A percentile compares a stretch with the other conserved stretches of the same genome.
Evolutionary conservation across 1,140 invertebrate species (phyloP).

Genomic region (Hypsibius dujardini): DNA sequence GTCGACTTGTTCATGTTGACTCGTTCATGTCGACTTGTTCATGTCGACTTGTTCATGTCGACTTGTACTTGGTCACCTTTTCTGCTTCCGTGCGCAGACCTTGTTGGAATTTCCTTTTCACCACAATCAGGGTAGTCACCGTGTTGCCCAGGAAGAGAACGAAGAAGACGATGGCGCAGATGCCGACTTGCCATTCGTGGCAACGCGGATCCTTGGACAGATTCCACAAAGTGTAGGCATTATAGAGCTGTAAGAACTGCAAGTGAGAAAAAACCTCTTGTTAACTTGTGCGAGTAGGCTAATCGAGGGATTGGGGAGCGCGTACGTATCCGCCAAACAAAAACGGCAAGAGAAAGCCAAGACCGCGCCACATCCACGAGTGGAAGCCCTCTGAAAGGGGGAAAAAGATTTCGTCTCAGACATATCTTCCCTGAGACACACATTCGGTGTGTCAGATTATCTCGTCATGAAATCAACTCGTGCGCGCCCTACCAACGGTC

Average conservation of each 20-base stretch:
- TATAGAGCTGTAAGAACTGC: constrained; percentile 72
- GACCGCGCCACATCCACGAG: constrained; percentile 97
- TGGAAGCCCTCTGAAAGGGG: constrained; percentile 68
- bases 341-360: constrained; percentile 87
- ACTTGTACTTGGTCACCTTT: constrained; percentile 4
- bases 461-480: background rate
- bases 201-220: constrained; percentile 55
- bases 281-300: no score
- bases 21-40: background rate
- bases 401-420: background rate
- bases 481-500: constrained; percentile 48
- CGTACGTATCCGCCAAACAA: constrained; percentile 70
- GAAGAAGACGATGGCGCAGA: constrained; percentile 53
- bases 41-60: constrained; percentile 16
- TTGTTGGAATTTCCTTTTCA: constrained; percentile 58
- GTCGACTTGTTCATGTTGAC: background rate
- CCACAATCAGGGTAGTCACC: constrained; percentile 60
- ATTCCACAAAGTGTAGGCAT: constrained; percentile 66
- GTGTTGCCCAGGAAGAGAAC: constrained; percentile 71
- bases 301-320: constrained; percentile 20
- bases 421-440: background rate
- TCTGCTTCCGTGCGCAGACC: background rate
- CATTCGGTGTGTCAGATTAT: constrained; percentile 7
- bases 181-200: constrained; percentile 69
- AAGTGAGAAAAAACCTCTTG: constrained; percentile 19